Evolutionary conservation across 2,113 vertebrate genomes (phyloP), one percentile per base, ranked within the genome.

Genomic region (Grammomys dolichurus): DNA sequence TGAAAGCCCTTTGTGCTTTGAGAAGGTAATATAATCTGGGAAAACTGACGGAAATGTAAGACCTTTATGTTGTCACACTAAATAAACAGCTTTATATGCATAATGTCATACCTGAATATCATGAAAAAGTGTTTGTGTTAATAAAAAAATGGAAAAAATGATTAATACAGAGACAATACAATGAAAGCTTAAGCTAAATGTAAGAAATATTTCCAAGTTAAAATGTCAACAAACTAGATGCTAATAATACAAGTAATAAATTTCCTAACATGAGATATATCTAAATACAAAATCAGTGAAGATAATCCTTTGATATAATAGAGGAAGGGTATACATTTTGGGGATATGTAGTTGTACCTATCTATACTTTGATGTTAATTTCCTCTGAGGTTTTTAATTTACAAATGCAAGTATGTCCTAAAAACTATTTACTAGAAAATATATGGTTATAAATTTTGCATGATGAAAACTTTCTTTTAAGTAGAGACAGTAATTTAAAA

Each of bases 261-360:
- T 69, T 93, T 86, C 22, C 12, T 6, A 82, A n/a, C 7, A 36
- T 28, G 54, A 63, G 2, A 51, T 12, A 0, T 28, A 67, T 19
- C 46, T 11, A 56, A 36, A 69, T 65, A 6, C 0, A 13, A 7
- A 5, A 13, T n/a, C 12, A 12, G 2, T 7, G n/a, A 46, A 17
- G 1, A 28, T 3, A 58, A 60, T 16, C 16, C 17, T 69, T 12
- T 28, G 3, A 2, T 4, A 4, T 24, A 11, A 28, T 33, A 7
- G 24, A 8, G 0, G 12, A 22, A 26, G 22, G 1, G 4, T 31
- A 19, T 5, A 6, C 17, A n/a, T n/a, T 4, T 5, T 0, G 7
- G 11, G 7, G 0, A 9, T 14, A 36, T 69, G 31, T 54, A 5
- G 33, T 8, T 36, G 3, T 16, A 6, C 5, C 14, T 4, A 22